phyloP scores from a whole-genome alignment of 2,113 vertebrate genomes.

The Suncus etruscus region DNA sequence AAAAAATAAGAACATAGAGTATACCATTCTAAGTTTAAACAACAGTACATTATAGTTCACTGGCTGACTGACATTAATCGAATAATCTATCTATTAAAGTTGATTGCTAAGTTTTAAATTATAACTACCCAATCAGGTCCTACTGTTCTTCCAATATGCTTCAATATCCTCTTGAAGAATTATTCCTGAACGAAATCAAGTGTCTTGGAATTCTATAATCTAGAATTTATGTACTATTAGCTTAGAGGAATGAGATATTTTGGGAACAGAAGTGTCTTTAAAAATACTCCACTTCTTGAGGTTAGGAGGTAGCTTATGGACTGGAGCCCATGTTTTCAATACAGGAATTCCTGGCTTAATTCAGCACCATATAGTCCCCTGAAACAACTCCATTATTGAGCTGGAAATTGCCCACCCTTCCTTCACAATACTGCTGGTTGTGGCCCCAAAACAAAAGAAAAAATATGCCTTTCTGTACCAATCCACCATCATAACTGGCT shows the following conservation, averaged over 20 bases:
- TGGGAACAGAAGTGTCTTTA: background rate
- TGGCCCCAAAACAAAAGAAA: too few species aligned
- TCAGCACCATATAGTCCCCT: too few species aligned
- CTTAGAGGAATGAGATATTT: background rate
- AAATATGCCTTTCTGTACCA: too few species aligned
- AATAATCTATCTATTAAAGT: background rate
- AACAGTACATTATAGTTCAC: background rate
- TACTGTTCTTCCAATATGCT: background rate
- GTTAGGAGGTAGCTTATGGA: too few species aligned
- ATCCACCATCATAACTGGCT: background rate
- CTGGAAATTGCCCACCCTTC: too few species aligned
- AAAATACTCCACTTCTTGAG: background rate
- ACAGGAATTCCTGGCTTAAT: too few species aligned
- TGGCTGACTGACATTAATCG: background rate
- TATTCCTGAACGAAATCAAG: background rate
- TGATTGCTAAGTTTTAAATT: conserved; percentile 15
- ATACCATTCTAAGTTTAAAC: background rate
- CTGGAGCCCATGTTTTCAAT: too few species aligned
- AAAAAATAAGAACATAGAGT: conserved; percentile 21
- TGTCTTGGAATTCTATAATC: background rate
- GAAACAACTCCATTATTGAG: background rate
- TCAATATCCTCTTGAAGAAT: background rate
- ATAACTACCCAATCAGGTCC: background rate
- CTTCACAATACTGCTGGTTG: too few species aligned
- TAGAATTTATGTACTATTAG: background rate